Percentiles rank a stretch among this genome's conserved stretches.
phyloP scores from a whole-genome alignment of 1,140 invertebrate genomes.

The Penaeus japonicus region DNA sequence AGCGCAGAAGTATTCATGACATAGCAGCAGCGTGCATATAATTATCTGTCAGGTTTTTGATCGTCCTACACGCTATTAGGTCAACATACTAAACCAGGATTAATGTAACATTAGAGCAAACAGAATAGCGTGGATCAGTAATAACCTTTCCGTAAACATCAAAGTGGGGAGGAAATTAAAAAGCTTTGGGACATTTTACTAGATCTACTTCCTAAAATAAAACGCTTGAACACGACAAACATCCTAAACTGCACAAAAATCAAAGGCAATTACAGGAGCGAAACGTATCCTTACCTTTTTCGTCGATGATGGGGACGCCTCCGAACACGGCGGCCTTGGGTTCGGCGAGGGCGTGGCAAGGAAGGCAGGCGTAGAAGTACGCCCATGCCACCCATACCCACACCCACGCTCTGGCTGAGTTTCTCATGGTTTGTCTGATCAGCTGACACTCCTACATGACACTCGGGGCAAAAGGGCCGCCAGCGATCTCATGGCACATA shows the following conservation, averaged over 20 bases:
- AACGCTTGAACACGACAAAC: too few relatives aligned
- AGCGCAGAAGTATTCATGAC: too few relatives aligned
- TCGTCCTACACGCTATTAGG: too few relatives aligned
- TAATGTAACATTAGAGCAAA: too few relatives aligned
- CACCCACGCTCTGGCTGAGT: slow-evolving; percentile 22
- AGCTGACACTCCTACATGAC: slow-evolving; percentile 40
- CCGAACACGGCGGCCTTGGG: slow-evolving; percentile 49
- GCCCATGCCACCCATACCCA: slow-evolving; percentile 44
- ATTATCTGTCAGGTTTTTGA: too few relatives aligned
- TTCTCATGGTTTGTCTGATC: slow-evolving; percentile 37
- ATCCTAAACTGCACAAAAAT: background rate
- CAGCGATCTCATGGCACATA: slow-evolving; percentile 3
- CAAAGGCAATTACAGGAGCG: background rate
- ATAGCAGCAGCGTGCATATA: too few relatives aligned
- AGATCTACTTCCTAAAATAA: too few relatives aligned
- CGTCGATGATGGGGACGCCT: slow-evolving; percentile 51
- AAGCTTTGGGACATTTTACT: too few relatives aligned
- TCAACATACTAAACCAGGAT: too few relatives aligned
- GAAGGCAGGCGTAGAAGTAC: slow-evolving; percentile 39
- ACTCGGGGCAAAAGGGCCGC: background rate
- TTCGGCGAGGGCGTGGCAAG: slow-evolving; percentile 46
- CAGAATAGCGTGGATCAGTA: too few relatives aligned
- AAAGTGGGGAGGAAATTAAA: too few relatives aligned
- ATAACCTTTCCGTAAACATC: too few relatives aligned
- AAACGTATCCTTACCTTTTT: slow-evolving; percentile 34